Base-by-base conservation (phyloP, 2,888 invertebrate species). In the Rutpela maculata region DNA sequence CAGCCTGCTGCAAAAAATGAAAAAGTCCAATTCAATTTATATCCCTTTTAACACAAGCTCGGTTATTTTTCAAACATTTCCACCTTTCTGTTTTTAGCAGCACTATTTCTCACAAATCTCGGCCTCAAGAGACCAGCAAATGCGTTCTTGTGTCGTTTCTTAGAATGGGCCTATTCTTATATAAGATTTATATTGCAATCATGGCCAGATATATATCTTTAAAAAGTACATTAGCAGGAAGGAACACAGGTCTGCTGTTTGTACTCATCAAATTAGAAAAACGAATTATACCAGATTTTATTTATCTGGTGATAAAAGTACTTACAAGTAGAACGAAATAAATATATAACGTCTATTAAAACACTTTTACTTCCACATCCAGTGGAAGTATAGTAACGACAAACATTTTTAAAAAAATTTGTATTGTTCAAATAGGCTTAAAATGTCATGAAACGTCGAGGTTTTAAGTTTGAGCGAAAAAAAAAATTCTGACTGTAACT, bases 1-100 rank as follows among this genome's bases (percentile, higher is more conserved):
- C 38, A 65, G 65, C 65, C 18, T 18, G 31, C 18, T 65, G 19
- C 35, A 65, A 65, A 65, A 65, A 65, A 38, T 65, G 65, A 65
- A 19, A 65, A 65, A 26, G 65, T 15, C 31, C 26, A 22, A 62
- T 62, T 62, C 26, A 31, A 62, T 62, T 62, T 65, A 65, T 65
- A 38, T 38, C 35, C 35, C 43, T 65, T 59, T 59, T 59, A 59
- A 18, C 59, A 12, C 59, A 19, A 22, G 19, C 38, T 38, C 38
- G 65, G 65, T 65, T 65, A 65, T 65, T 65, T 38, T 19, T 18
- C 65, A 65, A 38, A 35, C 35, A 65, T 18, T n/a, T 35, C 65
- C 65, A 31, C 62, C 31, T 62, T 31, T 31, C 35, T 38, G 15
- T 22, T 31, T 31, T 31, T 31, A n/a, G 62, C 18, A 43, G 35